Evolutionary conservation across 1,140 invertebrate genomes (phyloP), one percentile per base, ranked within the genome.

Genomic region (Anagrus nilaparvatae): DNA sequence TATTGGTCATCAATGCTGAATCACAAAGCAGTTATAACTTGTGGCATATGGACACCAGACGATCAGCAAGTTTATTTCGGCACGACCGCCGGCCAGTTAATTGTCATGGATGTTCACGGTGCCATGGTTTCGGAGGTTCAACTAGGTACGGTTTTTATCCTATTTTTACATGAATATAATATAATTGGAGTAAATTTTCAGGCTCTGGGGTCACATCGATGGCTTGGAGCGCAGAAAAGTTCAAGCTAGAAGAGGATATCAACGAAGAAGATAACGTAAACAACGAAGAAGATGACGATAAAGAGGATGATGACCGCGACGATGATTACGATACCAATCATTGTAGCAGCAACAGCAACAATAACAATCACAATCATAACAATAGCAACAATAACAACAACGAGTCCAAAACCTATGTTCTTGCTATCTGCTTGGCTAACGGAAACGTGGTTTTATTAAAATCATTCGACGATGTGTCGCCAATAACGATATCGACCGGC

Each of bases 1-100:
- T 97, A 97, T 65, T 99, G 95, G 95, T 97, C 93, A 5, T 94
- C 93, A 14, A 94, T 96, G 84, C 70, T 97, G 20, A 93, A 93
- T 54, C 70, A 96, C 41, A 88, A 96, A 55, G 83, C 88, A 10
- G 84, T 82, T 19, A 95, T 97, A 51, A 93, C 87, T 1, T 95
- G 92, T 63, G 94, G 93, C 18, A 88, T 93, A 54, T 99, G 95
- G 94, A 92, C 92, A 7, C 94, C 95, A 0, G 91, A 96, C 61
- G 94, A 97, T 69, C 85, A 92, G 60, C 90, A 96, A 70, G 92
- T 97, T 17, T 92, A 95, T 69, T 91, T 97, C 62, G 92, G 92
- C 16, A 96, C 91, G 12, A 90, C 86, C 2, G 83, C 85, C 42
- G 91, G 90, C 0, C 88, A 93, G 60, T 79, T 95, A 40, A 87